Conservation (phyloP, 1,140 invertebrate genomes). For the Zaprionus tsacasi region DNA sequence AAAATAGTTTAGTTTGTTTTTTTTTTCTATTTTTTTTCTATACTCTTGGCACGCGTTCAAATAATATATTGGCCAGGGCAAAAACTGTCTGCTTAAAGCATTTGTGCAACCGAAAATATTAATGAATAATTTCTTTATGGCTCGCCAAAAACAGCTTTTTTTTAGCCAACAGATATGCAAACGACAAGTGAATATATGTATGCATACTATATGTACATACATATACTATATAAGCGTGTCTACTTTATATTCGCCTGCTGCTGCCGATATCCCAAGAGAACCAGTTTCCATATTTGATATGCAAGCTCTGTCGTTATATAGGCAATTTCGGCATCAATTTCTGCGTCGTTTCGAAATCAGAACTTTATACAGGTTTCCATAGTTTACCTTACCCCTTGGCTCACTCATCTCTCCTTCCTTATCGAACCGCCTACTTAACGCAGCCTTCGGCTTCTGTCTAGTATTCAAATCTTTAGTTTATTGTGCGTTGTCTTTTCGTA, state of each 20-base stretch:
- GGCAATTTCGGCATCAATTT: constrained; percentile 24
- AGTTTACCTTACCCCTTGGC: not conserved
- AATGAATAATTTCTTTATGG: constrained; percentile 16
- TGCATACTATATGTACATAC: not conserved
- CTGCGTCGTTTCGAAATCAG: constrained; percentile 13
- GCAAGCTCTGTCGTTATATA: constrained; percentile 36
- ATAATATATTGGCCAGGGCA: constrained; percentile 30
- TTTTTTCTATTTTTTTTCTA: not conserved
- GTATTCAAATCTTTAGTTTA: constrained; percentile 27
- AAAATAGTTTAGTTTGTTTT: constrained; percentile 9
- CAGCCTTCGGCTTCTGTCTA: not conserved
- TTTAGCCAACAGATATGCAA: not conserved
- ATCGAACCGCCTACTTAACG: not conserved
- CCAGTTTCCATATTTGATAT: constrained; percentile 48
- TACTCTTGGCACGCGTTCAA: constrained; percentile 62
- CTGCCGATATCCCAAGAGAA: constrained; percentile 22
- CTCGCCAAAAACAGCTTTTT: constrained; percentile 6
- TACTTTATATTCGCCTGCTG: constrained; percentile 12
- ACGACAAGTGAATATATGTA: not conserved
- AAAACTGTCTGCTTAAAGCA: constrained; percentile 11
- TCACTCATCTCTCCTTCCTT: not conserved
- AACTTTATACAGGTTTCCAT: constrained; percentile 14
- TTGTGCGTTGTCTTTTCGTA: constrained; percentile 1
- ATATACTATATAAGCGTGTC: constrained; percentile 5
- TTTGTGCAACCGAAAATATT: constrained; percentile 11